phyloP scores from a whole-genome alignment of 1,140 invertebrate species.

The Diachasma alloeum region DNA sequence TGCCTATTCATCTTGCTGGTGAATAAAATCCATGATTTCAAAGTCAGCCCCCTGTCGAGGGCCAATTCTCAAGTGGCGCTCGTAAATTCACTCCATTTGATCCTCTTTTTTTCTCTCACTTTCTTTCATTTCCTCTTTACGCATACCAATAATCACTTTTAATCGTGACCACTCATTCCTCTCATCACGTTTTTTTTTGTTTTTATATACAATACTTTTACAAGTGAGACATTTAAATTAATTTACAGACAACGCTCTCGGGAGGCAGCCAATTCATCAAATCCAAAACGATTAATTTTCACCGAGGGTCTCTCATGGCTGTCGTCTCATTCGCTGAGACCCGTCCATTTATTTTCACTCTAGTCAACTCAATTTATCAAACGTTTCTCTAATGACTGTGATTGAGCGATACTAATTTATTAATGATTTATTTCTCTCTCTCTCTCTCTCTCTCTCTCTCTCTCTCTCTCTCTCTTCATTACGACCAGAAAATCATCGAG shows the following conservation, averaged over 20 bases:
- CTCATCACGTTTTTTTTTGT: constrained; percentile 13
- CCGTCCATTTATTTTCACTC: background rate
- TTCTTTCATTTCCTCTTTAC: background rate
- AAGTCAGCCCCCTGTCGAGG: too few relatives aligned
- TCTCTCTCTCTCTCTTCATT: background rate
- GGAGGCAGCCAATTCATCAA: constrained; percentile 28
- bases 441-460: too few relatives aligned
- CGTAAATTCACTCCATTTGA: background rate
- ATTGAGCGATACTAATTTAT: constrained; percentile 1
- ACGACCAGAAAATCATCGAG: background rate
- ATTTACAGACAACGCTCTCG: constrained; percentile 37
- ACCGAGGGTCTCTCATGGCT: background rate
- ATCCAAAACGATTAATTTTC: constrained; percentile 19
- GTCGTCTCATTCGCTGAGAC: background rate
- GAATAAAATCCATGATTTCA: background rate
- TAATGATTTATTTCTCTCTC: background rate
- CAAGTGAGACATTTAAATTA: constrained; percentile 37
- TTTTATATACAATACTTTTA: constrained; percentile 39
- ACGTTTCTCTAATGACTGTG: background rate
- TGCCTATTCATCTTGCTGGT: background rate
- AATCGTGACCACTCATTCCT: background rate
- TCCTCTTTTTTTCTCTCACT: background rate
- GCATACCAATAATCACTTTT: background rate
- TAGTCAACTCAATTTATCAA: background rate
- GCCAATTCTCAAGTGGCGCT: background rate